A percentile compares a stretch with the other conserved stretches of the same genome.
Evolutionary conservation across 1,140 invertebrate genomes (phyloP).

Genomic region (Nylanderia fulva): DNA sequence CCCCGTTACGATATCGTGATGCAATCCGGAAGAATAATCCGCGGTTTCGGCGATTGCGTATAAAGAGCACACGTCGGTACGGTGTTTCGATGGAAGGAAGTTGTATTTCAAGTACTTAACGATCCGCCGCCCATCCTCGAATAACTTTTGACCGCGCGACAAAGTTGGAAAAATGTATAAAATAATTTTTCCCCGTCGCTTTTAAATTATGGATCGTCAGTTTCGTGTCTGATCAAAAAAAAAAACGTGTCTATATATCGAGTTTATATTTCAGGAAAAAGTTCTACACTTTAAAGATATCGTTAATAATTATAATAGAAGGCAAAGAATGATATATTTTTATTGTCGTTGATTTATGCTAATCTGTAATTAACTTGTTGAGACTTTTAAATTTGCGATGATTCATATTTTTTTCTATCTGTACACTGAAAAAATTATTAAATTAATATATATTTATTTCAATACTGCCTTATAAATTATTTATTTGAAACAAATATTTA

Average conservation of each 20-base stretch:
- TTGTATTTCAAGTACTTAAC: constrained; percentile 67
- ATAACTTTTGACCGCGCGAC: not conserved
- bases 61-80: not conserved
- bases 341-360: not conserved
- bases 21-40: constrained; percentile 66
- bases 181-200: not conserved
- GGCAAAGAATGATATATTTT: not conserved
- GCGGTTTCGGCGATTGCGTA: constrained; percentile 39
- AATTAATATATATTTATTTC: no score
- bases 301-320: constrained; percentile 8
- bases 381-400: not conserved
- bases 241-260: not conserved
- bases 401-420: not conserved
- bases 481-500: no score
- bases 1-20: constrained; percentile 44
- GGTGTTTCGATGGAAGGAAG: constrained; percentile 60
- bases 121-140: constrained; percentile 50
- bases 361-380: not conserved
- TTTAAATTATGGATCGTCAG: not conserved
- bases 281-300: not conserved
- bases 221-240: not conserved
- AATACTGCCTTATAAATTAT: no score
- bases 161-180: not conserved
- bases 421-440: no score
- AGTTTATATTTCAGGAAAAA: not conserved